phyloP scores from a whole-genome alignment of 2,888 invertebrate genomes.

The Rosalia funebris region DNA sequence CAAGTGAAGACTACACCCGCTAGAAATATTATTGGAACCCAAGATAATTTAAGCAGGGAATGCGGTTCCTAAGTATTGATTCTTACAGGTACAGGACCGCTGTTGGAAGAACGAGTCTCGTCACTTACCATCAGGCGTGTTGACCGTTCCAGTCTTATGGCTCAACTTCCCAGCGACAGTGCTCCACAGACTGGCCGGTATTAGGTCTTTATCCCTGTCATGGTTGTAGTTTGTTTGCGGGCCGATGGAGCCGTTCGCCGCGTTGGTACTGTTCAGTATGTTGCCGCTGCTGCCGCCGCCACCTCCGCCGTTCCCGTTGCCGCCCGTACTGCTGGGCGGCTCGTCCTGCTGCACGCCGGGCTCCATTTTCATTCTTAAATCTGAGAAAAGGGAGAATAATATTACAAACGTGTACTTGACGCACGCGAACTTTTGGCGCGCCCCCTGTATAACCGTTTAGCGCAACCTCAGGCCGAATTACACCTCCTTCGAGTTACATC shows the following conservation, averaged over 20 bases:
- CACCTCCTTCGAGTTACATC: too few relatives aligned
- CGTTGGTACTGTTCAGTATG: constrained; percentile 56
- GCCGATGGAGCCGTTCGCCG: constrained; percentile 67
- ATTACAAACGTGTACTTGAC: too few relatives aligned
- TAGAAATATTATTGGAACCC: too few relatives aligned
- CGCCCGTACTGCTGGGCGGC: constrained; percentile 60
- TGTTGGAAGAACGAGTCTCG: too few relatives aligned
- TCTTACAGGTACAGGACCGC: too few relatives aligned
- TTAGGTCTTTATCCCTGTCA: constrained; percentile 65
- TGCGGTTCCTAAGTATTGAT: too few relatives aligned
- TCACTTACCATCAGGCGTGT: constrained; percentile 87
- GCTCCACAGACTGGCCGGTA: constrained; percentile 68
- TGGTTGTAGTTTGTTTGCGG: constrained; percentile 66
- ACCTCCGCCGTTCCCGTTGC: constrained; percentile 45
- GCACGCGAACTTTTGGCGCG: too few relatives aligned
- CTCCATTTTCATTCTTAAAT: constrained; percentile 82
- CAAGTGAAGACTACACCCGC: too few relatives aligned
- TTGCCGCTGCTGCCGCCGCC: constrained; percentile 44
- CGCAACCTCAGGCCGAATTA: too few relatives aligned
- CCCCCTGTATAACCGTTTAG: too few relatives aligned
- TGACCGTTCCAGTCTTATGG: constrained; percentile 79
- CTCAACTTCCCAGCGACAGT: constrained; percentile 66
- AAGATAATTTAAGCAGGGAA: too few relatives aligned
- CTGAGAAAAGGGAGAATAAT: too few relatives aligned
- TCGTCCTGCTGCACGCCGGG: constrained; percentile 59